Evolutionary conservation across 2,797 vertebrate species (phyloP).

Genomic region (Phoeniculus purpureus): DNA sequence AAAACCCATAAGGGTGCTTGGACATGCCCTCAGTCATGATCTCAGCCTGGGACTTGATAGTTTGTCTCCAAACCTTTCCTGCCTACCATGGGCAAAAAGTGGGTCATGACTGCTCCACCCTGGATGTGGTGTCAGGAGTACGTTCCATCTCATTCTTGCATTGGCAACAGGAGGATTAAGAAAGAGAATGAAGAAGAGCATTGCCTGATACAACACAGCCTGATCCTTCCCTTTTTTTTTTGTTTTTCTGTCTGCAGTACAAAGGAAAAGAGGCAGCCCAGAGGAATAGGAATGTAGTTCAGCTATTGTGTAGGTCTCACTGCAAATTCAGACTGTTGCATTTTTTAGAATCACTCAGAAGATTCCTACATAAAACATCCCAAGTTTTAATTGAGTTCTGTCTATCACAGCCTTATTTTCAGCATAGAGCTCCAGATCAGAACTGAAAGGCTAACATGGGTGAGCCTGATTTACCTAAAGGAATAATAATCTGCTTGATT

Average conservation of each 20-base stretch:
- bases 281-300: background rate
- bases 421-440: background rate
- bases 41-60: background rate
- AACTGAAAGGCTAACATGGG: background rate
- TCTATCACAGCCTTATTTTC: background rate
- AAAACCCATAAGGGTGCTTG: background rate
- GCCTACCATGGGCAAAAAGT: background rate
- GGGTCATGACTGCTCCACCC: background rate
- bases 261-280: background rate
- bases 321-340: background rate
- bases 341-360: background rate
- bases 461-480: conserved; percentile 1
- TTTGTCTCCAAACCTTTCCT: background rate
- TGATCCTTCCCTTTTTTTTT: background rate
- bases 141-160: background rate
- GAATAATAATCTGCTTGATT: background rate
- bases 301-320: background rate
- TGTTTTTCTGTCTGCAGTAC: background rate
- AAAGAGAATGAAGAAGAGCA: background rate
- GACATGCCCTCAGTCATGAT: background rate
- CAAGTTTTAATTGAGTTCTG: background rate
- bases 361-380: background rate
- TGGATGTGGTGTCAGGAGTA: background rate
- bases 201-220: background rate
- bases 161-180: background rate